Conservation (phyloP, 2,888 invertebrate genomes). For the Pollenia amentaria region DNA sequence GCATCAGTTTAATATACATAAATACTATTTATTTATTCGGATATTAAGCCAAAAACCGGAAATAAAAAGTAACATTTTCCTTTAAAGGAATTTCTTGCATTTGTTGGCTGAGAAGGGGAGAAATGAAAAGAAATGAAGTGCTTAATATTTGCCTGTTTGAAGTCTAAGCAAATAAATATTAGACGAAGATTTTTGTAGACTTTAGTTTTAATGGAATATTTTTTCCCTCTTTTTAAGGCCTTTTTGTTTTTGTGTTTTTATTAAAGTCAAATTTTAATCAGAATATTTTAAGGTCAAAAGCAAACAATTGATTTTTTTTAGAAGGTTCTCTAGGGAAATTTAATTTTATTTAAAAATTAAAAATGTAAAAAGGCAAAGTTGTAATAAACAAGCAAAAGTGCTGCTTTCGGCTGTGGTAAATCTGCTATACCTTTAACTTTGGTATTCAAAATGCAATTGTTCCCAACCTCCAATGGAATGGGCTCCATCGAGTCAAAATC, state of each 20-base stretch:
- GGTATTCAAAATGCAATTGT: no score
- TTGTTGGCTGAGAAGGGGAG: neutral
- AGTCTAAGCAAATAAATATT: conserved; percentile 25
- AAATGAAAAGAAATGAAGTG: neutral
- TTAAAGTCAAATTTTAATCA: neutral
- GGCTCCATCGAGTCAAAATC: no score
- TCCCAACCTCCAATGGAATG: no score
- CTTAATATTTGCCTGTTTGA: neutral
- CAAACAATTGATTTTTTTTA: neutral
- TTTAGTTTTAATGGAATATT: conserved; percentile 28
- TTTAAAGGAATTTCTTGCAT: neutral
- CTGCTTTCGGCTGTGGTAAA: no score
- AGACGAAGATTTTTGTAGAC: neutral
- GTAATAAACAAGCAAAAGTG: no score
- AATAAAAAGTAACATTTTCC: conserved; percentile 47
- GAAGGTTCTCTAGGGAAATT: neutral
- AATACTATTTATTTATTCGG: conserved; percentile 37
- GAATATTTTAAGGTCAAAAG: no score
- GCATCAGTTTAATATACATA: conserved; percentile 35
- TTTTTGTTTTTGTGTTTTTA: neutral
- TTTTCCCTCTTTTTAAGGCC: neutral
- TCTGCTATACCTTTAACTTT: no score
- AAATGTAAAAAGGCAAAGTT: no score
- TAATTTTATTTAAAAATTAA: no score
- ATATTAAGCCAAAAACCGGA: conserved; percentile 40